Evolutionary conservation across 2,113 vertebrate species (phyloP).

Genomic region (Colaptes auratus): DNA sequence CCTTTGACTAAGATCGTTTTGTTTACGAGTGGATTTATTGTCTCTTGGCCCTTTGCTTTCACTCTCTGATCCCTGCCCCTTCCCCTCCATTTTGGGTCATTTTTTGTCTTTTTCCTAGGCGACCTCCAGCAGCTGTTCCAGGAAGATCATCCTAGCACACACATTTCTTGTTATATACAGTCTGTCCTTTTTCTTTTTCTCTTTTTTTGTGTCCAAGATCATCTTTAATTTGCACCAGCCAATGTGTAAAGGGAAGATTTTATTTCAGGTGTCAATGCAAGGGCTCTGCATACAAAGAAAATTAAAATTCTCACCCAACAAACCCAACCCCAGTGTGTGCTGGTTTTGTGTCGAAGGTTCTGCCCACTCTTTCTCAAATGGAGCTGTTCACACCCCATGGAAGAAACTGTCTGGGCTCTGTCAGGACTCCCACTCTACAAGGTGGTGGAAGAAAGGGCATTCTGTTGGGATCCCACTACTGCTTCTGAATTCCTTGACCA

Average conservation of each 20-base stretch:
- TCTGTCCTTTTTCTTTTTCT: background rate
- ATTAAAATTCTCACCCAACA: constrained; percentile 66
- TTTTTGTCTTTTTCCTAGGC: constrained; percentile 75
- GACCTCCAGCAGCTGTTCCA: constrained; percentile 73
- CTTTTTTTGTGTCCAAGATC: background rate
- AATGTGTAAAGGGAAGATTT: constrained; percentile 72
- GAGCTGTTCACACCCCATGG: background rate
- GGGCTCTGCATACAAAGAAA: constrained; percentile 61
- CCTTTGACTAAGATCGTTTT: constrained; percentile 32
- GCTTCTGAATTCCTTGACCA: background rate
- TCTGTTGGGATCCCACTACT: background rate
- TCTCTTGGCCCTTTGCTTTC: constrained; percentile 43
- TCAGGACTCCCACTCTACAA: background rate
- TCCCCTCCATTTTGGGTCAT: constrained; percentile 52
- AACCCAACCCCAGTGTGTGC: background rate
- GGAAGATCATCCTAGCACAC: constrained; percentile 73
- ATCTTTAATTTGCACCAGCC: constrained; percentile 62
- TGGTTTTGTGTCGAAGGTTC: background rate
- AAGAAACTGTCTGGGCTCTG: background rate
- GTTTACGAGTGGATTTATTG: constrained; percentile 39
- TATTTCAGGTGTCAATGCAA: constrained; percentile 68
- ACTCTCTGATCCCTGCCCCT: background rate
- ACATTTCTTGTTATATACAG: constrained; percentile 41
- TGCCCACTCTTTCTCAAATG: background rate
- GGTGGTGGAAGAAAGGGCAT: background rate